Conservation (phyloP, 2,888 invertebrate genomes). For the Sinopyrophorus schimmeli region DNA sequence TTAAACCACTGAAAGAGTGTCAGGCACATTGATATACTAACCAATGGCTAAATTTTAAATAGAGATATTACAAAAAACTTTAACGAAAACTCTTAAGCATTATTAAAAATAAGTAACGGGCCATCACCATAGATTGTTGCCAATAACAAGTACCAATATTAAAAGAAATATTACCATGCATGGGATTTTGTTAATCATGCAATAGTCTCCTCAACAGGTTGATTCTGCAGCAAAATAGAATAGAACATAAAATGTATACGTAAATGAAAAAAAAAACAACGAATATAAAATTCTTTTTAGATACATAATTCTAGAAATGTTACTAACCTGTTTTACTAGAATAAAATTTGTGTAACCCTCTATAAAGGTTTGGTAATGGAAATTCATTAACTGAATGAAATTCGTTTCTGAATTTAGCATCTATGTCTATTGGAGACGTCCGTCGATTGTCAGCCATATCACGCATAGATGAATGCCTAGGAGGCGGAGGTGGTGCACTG, state of each 20-base stretch:
- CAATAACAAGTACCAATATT: no score
- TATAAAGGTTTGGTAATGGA: slow-evolving; percentile 72
- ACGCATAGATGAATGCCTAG: slow-evolving; percentile 66
- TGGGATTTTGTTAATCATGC: slow-evolving; percentile 33
- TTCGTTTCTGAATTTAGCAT: slow-evolving; percentile 66
- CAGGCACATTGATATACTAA: no score
- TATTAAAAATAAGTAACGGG: slow-evolving; percentile 35
- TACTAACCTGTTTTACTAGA: slow-evolving; percentile 65
- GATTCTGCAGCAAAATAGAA: slow-evolving; percentile 36
- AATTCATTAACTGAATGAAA: slow-evolving; percentile 67
- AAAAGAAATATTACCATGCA: slow-evolving; percentile 31
- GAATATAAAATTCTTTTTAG: not conserved
- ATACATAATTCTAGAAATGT: not conserved
- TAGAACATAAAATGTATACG: slow-evolving; percentile 11
- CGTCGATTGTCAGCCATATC: slow-evolving; percentile 43
- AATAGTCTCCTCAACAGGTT: slow-evolving; percentile 30
- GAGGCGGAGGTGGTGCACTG: slow-evolving; percentile 61
- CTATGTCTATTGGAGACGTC: slow-evolving; percentile 61
- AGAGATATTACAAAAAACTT: no score
- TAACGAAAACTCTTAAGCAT: no score
- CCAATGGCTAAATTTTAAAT: no score
- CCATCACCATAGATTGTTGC: slow-evolving; percentile 8
- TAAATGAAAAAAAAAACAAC: slow-evolving; percentile 9
- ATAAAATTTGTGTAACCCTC: slow-evolving; percentile 69
- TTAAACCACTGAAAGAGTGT: no score